A percentile compares a stretch with the other conserved stretches of the same genome.
These are phyloP conservation scores for Cyprinus carpio DNA, from an alignment of 2,113 vertebrate genomes.

Conservation along the genomic window DNA sequence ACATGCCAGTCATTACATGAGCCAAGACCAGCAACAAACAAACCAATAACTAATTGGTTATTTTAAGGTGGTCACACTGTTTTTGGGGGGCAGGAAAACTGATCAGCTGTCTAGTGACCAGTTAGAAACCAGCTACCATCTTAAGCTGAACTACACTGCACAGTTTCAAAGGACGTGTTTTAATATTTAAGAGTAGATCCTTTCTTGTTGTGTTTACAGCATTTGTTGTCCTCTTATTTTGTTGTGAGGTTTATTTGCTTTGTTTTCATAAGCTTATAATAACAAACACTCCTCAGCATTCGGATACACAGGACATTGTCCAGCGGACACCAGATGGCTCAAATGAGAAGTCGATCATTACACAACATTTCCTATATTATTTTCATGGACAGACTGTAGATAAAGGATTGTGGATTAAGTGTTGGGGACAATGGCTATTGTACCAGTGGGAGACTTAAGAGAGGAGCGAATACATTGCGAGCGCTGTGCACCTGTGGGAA, in stretches of 20 bases:
- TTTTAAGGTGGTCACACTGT: background rate
- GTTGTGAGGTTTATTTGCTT: background rate
- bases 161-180: background rate
- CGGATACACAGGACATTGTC: slow-evolving; percentile 57
- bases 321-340: slow-evolving; percentile 69
- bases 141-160: background rate
- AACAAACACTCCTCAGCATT: slow-evolving; percentile 38
- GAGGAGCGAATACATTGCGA: slow-evolving; percentile 30
- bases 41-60: background rate
- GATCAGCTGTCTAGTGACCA: background rate
- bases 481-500: slow-evolving; percentile 67
- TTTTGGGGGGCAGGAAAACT: background rate
- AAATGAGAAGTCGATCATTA: slow-evolving; percentile 58
- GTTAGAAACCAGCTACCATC: background rate
- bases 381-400: slow-evolving; percentile 66
- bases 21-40: background rate
- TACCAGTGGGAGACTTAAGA: slow-evolving; percentile 56
- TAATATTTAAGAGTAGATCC: background rate
- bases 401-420: slow-evolving; percentile 64
- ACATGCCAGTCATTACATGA: background rate
- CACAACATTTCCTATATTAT: slow-evolving; percentile 70
- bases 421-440: slow-evolving; percentile 78
- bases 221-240: background rate
- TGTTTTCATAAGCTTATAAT: slow-evolving; percentile 1
- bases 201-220: background rate